phyloP scores from a whole-genome alignment of 1,140 invertebrate species.

The Solen grandis region DNA sequence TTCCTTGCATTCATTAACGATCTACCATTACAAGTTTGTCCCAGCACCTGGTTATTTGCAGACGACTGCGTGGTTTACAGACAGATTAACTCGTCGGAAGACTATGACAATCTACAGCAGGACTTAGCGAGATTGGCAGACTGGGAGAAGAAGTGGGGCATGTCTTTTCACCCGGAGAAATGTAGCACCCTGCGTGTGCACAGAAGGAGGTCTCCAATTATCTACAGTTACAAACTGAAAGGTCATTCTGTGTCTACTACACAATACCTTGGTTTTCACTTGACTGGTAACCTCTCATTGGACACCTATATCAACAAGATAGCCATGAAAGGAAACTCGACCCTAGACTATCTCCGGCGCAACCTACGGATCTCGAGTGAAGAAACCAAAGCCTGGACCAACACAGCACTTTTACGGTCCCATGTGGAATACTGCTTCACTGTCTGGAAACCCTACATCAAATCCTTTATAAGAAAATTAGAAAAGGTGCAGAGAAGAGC shows the following conservation, averaged over 20 bases:
- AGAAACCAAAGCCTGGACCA: not conserved
- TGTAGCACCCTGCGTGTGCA: conserved; percentile 34
- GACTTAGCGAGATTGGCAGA: not conserved
- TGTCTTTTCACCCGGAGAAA: no score
- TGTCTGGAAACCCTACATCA: no score
- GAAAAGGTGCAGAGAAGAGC: not conserved
- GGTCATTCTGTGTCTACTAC: not conserved
- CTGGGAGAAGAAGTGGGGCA: no score
- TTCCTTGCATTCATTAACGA: no score
- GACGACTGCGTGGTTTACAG: conserved; percentile 42
- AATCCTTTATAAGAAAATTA: no score
- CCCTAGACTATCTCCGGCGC: conserved; percentile 20
- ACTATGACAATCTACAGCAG: conserved; percentile 11
- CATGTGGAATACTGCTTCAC: no score
- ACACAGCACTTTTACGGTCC: no score
- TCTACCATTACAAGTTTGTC: conserved; percentile 24
- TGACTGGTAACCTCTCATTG: no score
- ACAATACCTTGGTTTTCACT: conserved; percentile 3
- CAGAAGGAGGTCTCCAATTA: conserved; percentile 8
- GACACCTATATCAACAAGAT: conserved; percentile 9
- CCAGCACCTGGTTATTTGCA: conserved; percentile 40
- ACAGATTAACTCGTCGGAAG: not conserved
- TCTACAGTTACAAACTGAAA: no score
- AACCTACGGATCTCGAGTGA: conserved; percentile 4
- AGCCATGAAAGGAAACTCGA: conserved; percentile 4